These are phyloP conservation scores for Sepioteuthis lessoniana DNA, from an alignment of 2,888 invertebrate genomes.

Conservation along the genomic window DNA sequence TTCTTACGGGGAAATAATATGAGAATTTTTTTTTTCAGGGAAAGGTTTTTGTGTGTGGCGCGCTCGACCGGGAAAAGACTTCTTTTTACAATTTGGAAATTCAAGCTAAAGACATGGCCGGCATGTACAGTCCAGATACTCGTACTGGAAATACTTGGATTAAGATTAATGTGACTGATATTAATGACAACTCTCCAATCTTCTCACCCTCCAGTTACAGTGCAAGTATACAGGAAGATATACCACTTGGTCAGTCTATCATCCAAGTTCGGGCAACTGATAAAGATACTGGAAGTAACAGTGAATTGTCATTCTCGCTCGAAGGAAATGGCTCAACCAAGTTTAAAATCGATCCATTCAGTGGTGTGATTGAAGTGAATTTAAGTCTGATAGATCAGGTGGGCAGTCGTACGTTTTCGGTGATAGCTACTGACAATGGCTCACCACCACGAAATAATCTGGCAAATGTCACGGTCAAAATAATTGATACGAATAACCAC, in stretches of 20 bases:
- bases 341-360: neutral
- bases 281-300: neutral
- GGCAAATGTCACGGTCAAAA: neutral
- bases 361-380: neutral
- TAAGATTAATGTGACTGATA: neutral
- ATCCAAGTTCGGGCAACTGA: neutral
- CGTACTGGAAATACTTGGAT: neutral
- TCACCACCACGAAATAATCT: neutral
- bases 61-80: neutral
- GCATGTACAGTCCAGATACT: accelerated
- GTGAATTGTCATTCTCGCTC: neutral
- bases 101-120: neutral
- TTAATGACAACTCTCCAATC: neutral
- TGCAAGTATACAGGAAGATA: neutral
- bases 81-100: neutral
- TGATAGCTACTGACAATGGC: neutral
- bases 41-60: neutral
- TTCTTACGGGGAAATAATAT: no score
- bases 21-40: neutral
- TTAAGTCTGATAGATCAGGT: neutral
- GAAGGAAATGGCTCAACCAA: neutral
- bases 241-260: neutral
- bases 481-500: slow-evolving; percentile 38
- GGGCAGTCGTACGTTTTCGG: neutral
- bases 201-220: neutral